A percentile compares a stretch with the other conserved stretches of the same genome.
These are phyloP conservation scores for Eulemur rubriventer DNA, from an alignment of 2,797 vertebrate genomes.

Conservation along the genomic window DNA sequence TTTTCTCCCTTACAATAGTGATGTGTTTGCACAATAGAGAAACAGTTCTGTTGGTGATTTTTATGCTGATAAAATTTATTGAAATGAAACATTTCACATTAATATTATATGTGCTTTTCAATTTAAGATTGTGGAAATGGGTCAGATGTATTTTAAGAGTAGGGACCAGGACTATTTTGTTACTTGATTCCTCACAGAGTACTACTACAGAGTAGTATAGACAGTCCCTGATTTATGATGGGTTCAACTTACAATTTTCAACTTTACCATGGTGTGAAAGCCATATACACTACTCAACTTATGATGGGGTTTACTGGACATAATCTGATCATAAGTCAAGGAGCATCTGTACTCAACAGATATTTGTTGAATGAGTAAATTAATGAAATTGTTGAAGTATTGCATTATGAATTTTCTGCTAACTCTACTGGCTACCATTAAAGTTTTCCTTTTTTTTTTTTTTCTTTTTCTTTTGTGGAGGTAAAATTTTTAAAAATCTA, in stretches of 20 bases:
- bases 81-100: not conserved
- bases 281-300: not conserved
- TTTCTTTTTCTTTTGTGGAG: not conserved
- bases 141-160: constrained; percentile 26
- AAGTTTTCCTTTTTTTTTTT: not conserved
- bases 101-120: not conserved
- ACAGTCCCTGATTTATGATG: not conserved
- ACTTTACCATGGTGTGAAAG: not conserved
- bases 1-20: not conserved
- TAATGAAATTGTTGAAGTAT: not conserved
- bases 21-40: not conserved
- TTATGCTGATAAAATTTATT: not conserved
- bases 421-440: not conserved
- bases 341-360: not conserved
- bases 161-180: not conserved
- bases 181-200: not conserved
- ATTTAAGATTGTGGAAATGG: not conserved
- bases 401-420: not conserved
- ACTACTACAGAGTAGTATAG: not conserved
- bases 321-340: not conserved
- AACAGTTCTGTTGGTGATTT: not conserved
- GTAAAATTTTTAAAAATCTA: not conserved
- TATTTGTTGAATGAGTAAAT: not conserved
- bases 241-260: not conserved
- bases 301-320: not conserved